Percentiles rank a stretch among this genome's conserved stretches.
Conservation (phyloP, 2,113 vertebrate species). For the Melospiza georgiana region DNA sequence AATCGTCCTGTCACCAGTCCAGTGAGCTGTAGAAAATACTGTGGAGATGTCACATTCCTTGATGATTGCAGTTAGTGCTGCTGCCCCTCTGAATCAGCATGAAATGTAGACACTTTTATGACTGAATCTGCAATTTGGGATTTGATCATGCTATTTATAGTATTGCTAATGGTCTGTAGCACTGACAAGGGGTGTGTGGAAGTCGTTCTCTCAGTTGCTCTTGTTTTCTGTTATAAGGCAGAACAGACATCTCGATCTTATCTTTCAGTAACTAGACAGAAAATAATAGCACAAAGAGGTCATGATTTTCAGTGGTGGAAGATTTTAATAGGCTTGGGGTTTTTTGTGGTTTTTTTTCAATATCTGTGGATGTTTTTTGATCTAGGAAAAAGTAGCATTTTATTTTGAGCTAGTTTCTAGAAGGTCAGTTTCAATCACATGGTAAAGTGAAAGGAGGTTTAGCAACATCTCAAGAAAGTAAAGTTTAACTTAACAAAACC, state of each 20-base stretch:
- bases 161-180: constrained; percentile 32
- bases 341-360: not conserved
- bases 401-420: not conserved
- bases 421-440: not conserved
- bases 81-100: constrained; percentile 32
- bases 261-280: not conserved
- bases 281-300: not conserved
- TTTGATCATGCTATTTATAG: constrained; percentile 50
- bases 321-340: not conserved
- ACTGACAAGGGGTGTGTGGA: constrained; percentile 5
- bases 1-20: constrained; percentile 2
- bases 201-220: not conserved
- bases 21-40: constrained; percentile 40
- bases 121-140: constrained; percentile 42
- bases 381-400: not conserved
- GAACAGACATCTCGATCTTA: not conserved
- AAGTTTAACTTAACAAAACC: not conserved
- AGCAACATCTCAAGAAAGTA: not conserved
- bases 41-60: constrained; percentile 24
- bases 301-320: not conserved
- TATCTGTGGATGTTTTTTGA: not conserved
- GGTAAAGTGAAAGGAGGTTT: not conserved
- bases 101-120: constrained; percentile 42
- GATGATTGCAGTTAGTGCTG: constrained; percentile 21
- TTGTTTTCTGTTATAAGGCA: not conserved